phyloP scores from a whole-genome alignment of 2,113 vertebrate species.

The Nothocercus julius region DNA sequence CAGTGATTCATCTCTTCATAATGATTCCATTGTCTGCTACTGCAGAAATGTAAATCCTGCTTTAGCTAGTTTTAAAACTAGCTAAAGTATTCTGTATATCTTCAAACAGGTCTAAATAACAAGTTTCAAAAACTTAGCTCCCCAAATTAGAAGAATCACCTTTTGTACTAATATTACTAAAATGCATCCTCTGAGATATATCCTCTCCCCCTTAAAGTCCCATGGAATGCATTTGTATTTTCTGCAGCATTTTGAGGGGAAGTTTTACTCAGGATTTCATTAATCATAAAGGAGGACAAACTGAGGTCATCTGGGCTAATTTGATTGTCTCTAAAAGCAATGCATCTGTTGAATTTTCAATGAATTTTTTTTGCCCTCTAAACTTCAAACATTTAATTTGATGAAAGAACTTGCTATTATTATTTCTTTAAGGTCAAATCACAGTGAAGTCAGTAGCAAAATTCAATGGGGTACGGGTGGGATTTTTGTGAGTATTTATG shows the following conservation, averaged over 20 bases:
- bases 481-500: neutral
- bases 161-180: neutral
- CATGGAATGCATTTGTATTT: neutral
- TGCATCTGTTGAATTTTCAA: slow-evolving; percentile 36
- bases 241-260: neutral
- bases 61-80: neutral
- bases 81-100: neutral
- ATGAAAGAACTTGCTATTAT: neutral
- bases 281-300: neutral
- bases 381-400: neutral
- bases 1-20: neutral
- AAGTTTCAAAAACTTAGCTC: neutral
- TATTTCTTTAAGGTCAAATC: neutral
- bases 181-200: neutral
- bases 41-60: neutral
- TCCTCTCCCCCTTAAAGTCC: neutral
- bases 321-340: neutral
- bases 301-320: neutral
- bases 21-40: neutral
- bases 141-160: neutral
- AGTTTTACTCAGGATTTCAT: neutral
- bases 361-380: neutral
- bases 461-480: neutral
- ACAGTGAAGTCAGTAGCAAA: neutral
- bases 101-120: neutral